Conservation (phyloP, 2,797 vertebrate genomes). For the Coregonus ussuriensis region DNA sequence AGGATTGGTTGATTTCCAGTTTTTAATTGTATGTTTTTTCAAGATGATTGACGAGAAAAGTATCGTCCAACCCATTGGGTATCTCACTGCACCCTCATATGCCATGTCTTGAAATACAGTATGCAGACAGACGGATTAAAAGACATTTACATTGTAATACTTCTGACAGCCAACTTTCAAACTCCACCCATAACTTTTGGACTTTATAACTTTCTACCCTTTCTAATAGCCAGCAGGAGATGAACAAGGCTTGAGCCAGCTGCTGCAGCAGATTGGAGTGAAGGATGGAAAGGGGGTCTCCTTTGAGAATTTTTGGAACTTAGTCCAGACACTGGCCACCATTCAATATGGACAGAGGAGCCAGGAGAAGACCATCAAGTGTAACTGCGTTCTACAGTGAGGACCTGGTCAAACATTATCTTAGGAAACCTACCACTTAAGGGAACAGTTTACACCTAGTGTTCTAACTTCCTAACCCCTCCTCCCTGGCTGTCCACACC, state of each 20-base stretch:
- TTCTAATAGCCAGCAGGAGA: slow-evolving; percentile 53
- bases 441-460: neutral
- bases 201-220: neutral
- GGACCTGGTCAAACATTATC: neutral
- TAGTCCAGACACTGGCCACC: slow-evolving; percentile 66
- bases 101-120: too few relatives aligned
- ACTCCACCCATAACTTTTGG: neutral
- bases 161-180: too few relatives aligned
- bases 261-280: slow-evolving; percentile 69
- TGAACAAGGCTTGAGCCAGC: slow-evolving; percentile 53
- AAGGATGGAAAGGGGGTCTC: slow-evolving; percentile 58
- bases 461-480: neutral
- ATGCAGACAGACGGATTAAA: too few relatives aligned
- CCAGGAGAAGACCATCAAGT: slow-evolving; percentile 59
- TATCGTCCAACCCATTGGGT: too few relatives aligned
- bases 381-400: slow-evolving; percentile 67
- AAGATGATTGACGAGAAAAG: too few relatives aligned
- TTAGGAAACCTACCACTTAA: neutral
- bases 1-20: too few relatives aligned
- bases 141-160: too few relatives aligned
- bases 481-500: neutral
- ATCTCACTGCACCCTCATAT: too few relatives aligned
- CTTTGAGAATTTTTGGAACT: slow-evolving; percentile 72
- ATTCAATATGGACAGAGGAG: slow-evolving; percentile 43
- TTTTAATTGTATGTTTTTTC: too few relatives aligned